Conservation (phyloP, 2,888 invertebrate genomes). For the Xanthorhoe designata region DNA sequence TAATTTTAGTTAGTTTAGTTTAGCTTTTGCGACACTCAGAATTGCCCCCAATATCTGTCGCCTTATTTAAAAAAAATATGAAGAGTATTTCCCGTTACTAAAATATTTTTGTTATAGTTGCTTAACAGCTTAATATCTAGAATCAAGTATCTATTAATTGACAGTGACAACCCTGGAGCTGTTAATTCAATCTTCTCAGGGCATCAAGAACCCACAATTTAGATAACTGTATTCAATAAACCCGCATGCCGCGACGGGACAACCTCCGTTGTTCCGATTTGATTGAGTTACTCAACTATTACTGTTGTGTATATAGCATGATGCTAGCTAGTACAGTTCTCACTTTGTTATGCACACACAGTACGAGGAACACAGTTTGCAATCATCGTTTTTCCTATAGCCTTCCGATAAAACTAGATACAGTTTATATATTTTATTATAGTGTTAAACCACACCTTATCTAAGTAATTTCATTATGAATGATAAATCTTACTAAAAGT, state of each 20-base stretch:
- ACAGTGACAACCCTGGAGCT: slow-evolving; percentile 28
- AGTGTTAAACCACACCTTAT: no score
- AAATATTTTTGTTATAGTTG: no score
- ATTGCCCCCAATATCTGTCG: no score
- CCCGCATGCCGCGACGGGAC: slow-evolving; percentile 67
- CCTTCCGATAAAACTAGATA: no score
- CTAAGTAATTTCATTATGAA: no score
- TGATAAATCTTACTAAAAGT: no score
- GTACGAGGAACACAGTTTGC: not conserved
- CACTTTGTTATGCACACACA: not conserved
- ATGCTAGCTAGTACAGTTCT: slow-evolving; percentile 27
- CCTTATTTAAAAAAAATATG: no score
- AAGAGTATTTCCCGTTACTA: no score
- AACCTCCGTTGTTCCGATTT: slow-evolving; percentile 69
- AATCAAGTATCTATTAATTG: slow-evolving; percentile 1
- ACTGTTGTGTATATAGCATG: slow-evolving; percentile 56
- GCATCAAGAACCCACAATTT: slow-evolving; percentile 76
- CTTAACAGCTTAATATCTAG: no score
- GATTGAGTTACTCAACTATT: slow-evolving; percentile 77
- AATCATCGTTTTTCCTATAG: not conserved
- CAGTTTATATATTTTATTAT: no score
- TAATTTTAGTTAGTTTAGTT: no score
- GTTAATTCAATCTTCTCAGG: slow-evolving; percentile 79
- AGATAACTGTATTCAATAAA: slow-evolving; percentile 81
- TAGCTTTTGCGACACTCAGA: no score